A percentile compares a stretch with the other conserved stretches of the same genome.
phyloP scores from a whole-genome alignment of 2,113 vertebrate species.

The Nanorana parkeri region DNA sequence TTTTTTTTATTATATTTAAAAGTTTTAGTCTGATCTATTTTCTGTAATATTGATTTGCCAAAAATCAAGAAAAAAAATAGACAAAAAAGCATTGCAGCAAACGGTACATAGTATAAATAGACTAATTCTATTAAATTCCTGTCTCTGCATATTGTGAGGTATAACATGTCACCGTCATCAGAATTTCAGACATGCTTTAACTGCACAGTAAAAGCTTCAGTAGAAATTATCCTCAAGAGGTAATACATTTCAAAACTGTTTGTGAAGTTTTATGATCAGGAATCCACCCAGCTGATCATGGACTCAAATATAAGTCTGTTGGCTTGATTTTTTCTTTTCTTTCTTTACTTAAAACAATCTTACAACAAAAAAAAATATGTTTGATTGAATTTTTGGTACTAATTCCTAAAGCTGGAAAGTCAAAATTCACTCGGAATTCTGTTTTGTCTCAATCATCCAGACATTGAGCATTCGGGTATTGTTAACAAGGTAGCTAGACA shows the following conservation, averaged over 20 bases:
- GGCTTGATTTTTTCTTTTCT: slow-evolving; percentile 66
- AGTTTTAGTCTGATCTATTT: slow-evolving; percentile 77
- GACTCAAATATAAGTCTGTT: slow-evolving; percentile 70
- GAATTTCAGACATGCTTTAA: too few species aligned
- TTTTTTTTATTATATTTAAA: slow-evolving; percentile 59
- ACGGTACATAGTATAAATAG: slow-evolving; percentile 79
- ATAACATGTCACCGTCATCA: slow-evolving; percentile 76
- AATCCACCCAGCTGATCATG: slow-evolving; percentile 72
- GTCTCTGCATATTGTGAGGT: slow-evolving; percentile 88
- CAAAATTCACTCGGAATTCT: slow-evolving; percentile 63
- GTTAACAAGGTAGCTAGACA: slow-evolving; percentile 67
- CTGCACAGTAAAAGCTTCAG: slow-evolving; percentile 76
- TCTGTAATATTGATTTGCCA: slow-evolving; percentile 77
- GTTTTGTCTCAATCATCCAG: slow-evolving; percentile 67
- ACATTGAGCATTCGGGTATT: slow-evolving; percentile 71
- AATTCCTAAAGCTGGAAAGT: slow-evolving; percentile 67
- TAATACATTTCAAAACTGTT: slow-evolving; percentile 72
- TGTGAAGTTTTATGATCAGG: slow-evolving; percentile 72
- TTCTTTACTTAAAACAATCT: slow-evolving; percentile 64
- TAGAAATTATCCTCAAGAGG: slow-evolving; percentile 63
- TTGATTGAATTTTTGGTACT: slow-evolving; percentile 68
- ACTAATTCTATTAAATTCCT: slow-evolving; percentile 85
- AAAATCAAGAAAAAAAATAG: slow-evolving; percentile 64
- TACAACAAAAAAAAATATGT: slow-evolving; percentile 69
- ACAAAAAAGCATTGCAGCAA: slow-evolving; percentile 66